A percentile compares a stretch with the other conserved stretches of the same genome.
Conservation (phyloP, 2,797 vertebrate genomes). For the Dicrostonyx torquatus region DNA sequence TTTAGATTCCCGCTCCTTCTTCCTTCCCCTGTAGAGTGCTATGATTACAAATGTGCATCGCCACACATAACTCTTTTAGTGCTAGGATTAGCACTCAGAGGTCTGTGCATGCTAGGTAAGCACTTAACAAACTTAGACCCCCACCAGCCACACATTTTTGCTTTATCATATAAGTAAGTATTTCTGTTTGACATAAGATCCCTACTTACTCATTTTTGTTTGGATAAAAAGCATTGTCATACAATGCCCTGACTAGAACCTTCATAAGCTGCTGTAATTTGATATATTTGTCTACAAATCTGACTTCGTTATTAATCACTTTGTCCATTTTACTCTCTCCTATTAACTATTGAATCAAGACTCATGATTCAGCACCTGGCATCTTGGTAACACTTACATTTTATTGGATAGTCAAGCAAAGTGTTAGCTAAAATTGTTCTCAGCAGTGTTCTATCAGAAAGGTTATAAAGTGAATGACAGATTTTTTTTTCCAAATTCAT, state of each 20-base stretch:
- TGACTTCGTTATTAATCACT: background rate
- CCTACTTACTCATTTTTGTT: background rate
- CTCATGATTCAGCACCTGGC: background rate
- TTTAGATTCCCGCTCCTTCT: background rate
- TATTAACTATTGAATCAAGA: background rate
- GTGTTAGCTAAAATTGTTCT: background rate
- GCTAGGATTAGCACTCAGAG: background rate
- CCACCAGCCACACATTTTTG: background rate
- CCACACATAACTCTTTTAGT: background rate
- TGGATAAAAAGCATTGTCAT: background rate
- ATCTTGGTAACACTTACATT: background rate
- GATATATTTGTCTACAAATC: background rate
- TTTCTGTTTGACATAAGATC: background rate
- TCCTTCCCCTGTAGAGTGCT: background rate
- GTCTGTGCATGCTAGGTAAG: background rate
- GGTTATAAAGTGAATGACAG: background rate
- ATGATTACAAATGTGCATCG: background rate
- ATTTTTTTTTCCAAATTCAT: background rate
- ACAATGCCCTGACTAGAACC: fast-evolving
- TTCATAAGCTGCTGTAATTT: background rate
- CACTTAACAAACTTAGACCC: background rate
- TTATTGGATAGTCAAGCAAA: conserved; percentile 1
- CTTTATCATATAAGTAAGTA: background rate
- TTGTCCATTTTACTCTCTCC: background rate
- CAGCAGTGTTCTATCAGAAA: background rate